A percentile compares a stretch with the other conserved stretches of the same genome.
phyloP scores from a whole-genome alignment of 2,888 invertebrate species.

The Diarsia dahlii region DNA sequence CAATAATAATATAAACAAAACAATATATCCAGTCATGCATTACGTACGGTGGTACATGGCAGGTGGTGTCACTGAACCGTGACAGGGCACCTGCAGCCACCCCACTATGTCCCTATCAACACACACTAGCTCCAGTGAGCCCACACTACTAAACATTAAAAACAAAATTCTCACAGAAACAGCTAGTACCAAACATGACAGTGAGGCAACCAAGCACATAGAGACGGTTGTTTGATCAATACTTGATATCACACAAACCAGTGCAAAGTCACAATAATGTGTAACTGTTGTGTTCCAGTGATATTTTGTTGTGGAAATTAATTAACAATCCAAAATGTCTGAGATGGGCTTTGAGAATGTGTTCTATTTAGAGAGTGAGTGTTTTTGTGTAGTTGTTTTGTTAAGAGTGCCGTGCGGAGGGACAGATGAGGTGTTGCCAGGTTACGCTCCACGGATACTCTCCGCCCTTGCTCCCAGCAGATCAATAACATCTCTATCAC shows the following conservation, averaged over 20 bases:
- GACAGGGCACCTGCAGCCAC: slow-evolving; percentile 85
- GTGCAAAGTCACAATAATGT: slow-evolving; percentile 80
- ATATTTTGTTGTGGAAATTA: slow-evolving; percentile 68
- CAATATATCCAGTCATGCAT: slow-evolving; percentile 79
- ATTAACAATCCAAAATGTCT: slow-evolving; percentile 80
- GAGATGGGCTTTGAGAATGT: slow-evolving; percentile 90
- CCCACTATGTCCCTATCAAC: slow-evolving; percentile 77
- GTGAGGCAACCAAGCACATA: slow-evolving; percentile 74
- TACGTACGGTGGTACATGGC: slow-evolving; percentile 75
- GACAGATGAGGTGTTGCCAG: slow-evolving; percentile 87
- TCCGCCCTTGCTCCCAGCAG: slow-evolving; percentile 80
- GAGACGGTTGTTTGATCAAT: slow-evolving; percentile 89
- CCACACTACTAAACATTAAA: slow-evolving; percentile 70
- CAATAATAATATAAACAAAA: slow-evolving; percentile 70
- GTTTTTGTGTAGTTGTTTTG: slow-evolving; percentile 75
- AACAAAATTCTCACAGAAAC: slow-evolving; percentile 70
- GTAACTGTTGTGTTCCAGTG: slow-evolving; percentile 74
- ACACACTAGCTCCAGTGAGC: slow-evolving; percentile 72
- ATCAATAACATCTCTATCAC: slow-evolving; percentile 89
- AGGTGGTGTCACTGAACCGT: slow-evolving; percentile 85
- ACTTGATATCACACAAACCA: slow-evolving; percentile 77
- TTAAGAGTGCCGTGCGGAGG: slow-evolving; percentile 80
- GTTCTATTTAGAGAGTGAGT: slow-evolving; percentile 90
- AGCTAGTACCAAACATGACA: slow-evolving; percentile 56
- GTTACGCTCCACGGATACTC: slow-evolving; percentile 85